Evolutionary conservation across 2,113 vertebrate species (phyloP).

Genomic region (Cebidichthys violaceus): DNA sequence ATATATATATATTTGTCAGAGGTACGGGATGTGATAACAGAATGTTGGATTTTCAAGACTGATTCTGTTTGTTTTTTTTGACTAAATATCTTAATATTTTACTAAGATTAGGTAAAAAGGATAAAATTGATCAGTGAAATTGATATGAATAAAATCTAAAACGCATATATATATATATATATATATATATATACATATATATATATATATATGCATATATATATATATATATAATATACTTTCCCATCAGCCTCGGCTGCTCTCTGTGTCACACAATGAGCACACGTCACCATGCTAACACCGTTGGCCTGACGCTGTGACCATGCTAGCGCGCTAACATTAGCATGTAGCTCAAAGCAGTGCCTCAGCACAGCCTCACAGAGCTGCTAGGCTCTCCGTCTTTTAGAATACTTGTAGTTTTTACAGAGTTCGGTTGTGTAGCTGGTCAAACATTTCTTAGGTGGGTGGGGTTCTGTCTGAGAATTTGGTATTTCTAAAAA

Average conservation of each 20-base stretch:
- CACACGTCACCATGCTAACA: neutral
- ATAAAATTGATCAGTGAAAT: too few relatives aligned
- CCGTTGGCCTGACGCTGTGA: too few relatives aligned
- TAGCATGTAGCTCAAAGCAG: neutral
- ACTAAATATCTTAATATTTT: neutral
- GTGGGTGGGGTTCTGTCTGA: conserved; percentile 1
- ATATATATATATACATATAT: too few relatives aligned
- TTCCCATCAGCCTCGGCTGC: neutral
- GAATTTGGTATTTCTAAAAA: conserved; percentile 8
- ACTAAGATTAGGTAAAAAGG: neutral
- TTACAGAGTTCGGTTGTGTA: neutral
- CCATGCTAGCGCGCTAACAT: neutral
- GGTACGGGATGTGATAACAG: neutral
- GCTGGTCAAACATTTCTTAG: neutral
- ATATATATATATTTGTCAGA: neutral
- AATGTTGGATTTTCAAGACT: neutral
- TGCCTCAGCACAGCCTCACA: neutral
- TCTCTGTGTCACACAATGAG: neutral
- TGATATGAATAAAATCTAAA: neutral
- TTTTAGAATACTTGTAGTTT: neutral
- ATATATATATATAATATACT: too few relatives aligned
- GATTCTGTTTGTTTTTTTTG: neutral
- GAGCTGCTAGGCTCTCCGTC: neutral
- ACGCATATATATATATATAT: too few relatives aligned
- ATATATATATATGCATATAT: too few relatives aligned